These are phyloP conservation scores for Mechanitis mazaeus DNA, from an alignment of 2,888 invertebrate species.

Conservation along the genomic window DNA sequence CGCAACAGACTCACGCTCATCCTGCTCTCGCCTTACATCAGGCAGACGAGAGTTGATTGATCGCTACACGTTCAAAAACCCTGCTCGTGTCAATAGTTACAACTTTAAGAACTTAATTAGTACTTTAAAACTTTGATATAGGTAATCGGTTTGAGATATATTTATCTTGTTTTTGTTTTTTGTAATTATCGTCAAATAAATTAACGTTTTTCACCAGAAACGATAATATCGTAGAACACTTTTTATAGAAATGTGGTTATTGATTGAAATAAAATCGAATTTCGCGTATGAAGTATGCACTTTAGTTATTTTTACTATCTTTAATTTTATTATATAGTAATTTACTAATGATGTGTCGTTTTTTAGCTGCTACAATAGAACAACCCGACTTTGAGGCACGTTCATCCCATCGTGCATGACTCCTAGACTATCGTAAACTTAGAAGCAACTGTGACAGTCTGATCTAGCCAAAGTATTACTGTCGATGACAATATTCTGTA, in stretches of 20 bases:
- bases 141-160: no score
- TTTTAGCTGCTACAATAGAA: slow-evolving; percentile 89
- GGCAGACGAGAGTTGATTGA: slow-evolving; percentile 58
- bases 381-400: slow-evolving; percentile 82
- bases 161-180: no score
- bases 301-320: neutral
- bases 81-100: no score
- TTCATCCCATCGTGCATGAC: slow-evolving; percentile 62
- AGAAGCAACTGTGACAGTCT: slow-evolving; percentile 44
- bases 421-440: slow-evolving; percentile 35
- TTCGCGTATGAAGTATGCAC: no score
- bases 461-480: slow-evolving; percentile 40
- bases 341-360: slow-evolving; percentile 51
- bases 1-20: slow-evolving; percentile 59
- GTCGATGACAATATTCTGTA: slow-evolving; percentile 31
- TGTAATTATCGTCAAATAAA: no score
- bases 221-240: no score
- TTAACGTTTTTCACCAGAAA: no score
- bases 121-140: no score
- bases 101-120: no score
- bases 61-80: neutral
- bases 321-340: slow-evolving; percentile 21
- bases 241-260: no score
- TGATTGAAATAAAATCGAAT: no score
- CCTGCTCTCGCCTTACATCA: slow-evolving; percentile 56